Conservation (phyloP, 2,113 vertebrate species). For the Muntiacus reevesi region DNA sequence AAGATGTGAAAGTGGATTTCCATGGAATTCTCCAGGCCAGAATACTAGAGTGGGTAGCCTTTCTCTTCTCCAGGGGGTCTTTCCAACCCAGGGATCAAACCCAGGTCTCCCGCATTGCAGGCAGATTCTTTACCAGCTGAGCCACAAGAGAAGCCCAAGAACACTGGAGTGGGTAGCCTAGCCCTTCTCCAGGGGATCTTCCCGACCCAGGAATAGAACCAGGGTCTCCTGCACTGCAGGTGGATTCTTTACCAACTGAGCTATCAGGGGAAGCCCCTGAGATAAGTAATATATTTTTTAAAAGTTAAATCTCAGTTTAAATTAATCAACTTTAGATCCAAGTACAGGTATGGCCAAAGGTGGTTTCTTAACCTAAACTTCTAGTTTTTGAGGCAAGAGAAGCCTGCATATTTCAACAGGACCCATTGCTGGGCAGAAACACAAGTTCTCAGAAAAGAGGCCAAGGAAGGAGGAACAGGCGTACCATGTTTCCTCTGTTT, state of each 20-base stretch:
- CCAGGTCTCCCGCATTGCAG: background rate
- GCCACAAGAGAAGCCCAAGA: background rate
- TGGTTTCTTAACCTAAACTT: background rate
- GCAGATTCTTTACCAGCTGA: background rate
- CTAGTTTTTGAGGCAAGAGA: background rate
- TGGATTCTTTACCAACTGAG: background rate
- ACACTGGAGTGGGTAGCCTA: background rate
- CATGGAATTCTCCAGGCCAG: background rate
- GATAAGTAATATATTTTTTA: background rate
- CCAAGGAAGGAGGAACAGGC: background rate
- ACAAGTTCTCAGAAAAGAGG: background rate
- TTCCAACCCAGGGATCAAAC: background rate
- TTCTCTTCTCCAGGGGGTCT: background rate
- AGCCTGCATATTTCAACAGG: background rate
- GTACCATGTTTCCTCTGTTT: background rate
- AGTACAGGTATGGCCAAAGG: background rate
- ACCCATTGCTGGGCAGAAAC: background rate
- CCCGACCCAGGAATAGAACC: background rate
- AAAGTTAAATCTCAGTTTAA: slow-evolving; percentile 37
- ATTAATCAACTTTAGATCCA: background rate
- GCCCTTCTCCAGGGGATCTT: background rate
- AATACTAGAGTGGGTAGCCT: background rate
- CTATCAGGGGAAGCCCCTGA: background rate
- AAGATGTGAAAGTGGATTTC: background rate
- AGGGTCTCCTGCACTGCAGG: background rate